These are phyloP conservation scores for Chiloscyllium punctatum DNA, from an alignment of 2,797 vertebrate species.

Conservation along the genomic window DNA sequence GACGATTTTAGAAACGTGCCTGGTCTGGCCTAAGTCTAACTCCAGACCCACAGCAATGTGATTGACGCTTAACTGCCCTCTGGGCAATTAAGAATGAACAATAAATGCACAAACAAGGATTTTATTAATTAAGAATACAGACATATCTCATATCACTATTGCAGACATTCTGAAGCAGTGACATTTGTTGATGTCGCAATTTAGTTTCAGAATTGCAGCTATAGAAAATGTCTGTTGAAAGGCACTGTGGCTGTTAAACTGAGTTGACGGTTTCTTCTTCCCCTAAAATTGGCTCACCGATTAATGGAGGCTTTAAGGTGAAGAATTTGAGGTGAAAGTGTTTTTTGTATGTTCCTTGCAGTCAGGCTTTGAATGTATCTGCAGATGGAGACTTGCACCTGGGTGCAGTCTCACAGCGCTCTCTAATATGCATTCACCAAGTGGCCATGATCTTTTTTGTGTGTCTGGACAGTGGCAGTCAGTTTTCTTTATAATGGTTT, in stretches of 20 bases:
- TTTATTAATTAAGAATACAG: no score
- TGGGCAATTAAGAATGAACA: no score
- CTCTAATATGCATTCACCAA: neutral
- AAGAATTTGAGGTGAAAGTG: neutral
- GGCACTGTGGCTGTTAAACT: neutral
- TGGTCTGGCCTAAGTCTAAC: no score
- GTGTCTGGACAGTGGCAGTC: neutral
- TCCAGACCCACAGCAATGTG: no score
- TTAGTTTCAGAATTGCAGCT: neutral
- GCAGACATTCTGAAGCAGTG: neutral
- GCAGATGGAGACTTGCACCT: neutral
- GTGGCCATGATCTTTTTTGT: neutral
- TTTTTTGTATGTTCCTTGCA: neutral
- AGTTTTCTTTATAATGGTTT: neutral
- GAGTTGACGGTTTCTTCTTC: neutral
- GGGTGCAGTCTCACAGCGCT: no score
- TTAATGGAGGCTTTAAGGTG: neutral
- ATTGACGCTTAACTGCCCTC: no score
- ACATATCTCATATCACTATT: neutral
- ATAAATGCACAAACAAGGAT: no score
- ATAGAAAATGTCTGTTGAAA: neutral
- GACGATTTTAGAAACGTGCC: no score
- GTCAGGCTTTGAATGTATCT: neutral
- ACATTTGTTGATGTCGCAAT: neutral
- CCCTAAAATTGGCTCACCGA: neutral